Percentiles rank a stretch among this genome's conserved stretches.
Evolutionary conservation across 2,888 invertebrate genomes (phyloP).

Genomic region (Heterodera filipjevi): DNA sequence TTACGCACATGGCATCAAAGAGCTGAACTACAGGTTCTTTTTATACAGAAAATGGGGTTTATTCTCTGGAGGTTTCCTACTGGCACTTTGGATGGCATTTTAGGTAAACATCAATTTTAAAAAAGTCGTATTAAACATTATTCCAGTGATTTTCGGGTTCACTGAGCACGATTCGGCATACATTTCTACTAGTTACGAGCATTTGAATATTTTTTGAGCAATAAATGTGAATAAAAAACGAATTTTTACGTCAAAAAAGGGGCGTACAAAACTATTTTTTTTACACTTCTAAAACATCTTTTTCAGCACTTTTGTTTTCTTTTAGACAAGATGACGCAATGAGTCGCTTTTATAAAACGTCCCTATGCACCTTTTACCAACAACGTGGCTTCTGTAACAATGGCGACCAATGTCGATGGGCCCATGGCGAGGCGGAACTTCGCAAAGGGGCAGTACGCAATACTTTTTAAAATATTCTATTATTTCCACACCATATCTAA

Average conservation of each 20-base stretch:
- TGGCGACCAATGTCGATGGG: slow-evolving; percentile 24
- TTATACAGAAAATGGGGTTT: neutral
- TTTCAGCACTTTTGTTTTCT: too few species aligned
- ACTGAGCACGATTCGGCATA: too few species aligned
- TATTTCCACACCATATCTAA: neutral
- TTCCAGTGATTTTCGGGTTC: too few species aligned
- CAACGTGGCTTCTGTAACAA: slow-evolving; percentile 26
- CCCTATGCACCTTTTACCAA: slow-evolving; percentile 24
- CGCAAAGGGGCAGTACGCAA: neutral
- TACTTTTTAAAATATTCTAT: neutral
- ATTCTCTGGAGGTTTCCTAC: too few species aligned
- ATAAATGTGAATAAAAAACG: too few species aligned
- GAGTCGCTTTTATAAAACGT: slow-evolving; percentile 16
- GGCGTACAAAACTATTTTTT: neutral
- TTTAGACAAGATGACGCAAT: slow-evolving; percentile 23
- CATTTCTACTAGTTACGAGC: too few species aligned
- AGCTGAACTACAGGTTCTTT: slow-evolving; percentile 23
- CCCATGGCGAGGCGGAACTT: slow-evolving; percentile 22
- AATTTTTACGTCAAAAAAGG: too few species aligned
- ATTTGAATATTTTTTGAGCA: too few species aligned
- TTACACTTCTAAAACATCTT: neutral
- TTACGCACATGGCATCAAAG: slow-evolving; percentile 26
- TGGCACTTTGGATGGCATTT: too few species aligned
- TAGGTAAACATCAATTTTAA: too few species aligned
- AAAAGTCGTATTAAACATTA: too few species aligned